Base-by-base conservation (phyloP, 2,888 invertebrate species). In the Polyommatus iphigenia region DNA sequence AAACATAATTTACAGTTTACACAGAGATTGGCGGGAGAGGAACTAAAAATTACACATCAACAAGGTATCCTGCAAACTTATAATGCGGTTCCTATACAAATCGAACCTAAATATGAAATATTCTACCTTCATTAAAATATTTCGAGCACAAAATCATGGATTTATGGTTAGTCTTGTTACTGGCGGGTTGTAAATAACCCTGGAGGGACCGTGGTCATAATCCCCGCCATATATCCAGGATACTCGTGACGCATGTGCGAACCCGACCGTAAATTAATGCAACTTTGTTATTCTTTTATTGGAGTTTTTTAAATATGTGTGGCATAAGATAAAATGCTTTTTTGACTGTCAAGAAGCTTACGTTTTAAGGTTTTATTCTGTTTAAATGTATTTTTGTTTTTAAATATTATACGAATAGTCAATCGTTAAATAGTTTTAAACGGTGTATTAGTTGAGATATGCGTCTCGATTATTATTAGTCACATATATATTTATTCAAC, bases 241-340 rank as follows among this genome's bases (percentile, higher is more conserved):
- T 78, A 80, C 80, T 77, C 79, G 83, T 83, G 82, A 87, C 87
- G 87, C 89, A 92, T 91, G 90, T 91, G 92, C 89, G 90, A 92
- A 90, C 90, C 81, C 83, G 82, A 85, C 81, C 88, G 88, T 93
- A 93, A 93, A 93, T 93, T 91, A 91, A 85, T 82, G 89, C 92
- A 92, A 92, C 93, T 89, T 91, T 93, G 93, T 91, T 62, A 80
- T 86, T 83, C 86, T 78, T 78, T 75, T 29, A 67, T 32, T 67
- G 18, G 18, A 59, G 54, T 54, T 15, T 54, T 54, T 54, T 54
- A 18, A 54, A 18, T 15, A 15, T 18, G 54, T 54, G 54, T 18
- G 18, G 54, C 54, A 54, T 54, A 54, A 18, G 46, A 10, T 46
- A 3, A 18, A 54, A 15, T 54, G 54, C 18, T 54, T 54, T 54